Percentiles rank a stretch among this genome's conserved stretches.
Conservation (phyloP, 1,140 invertebrate species). For the Homarus americanus region DNA sequence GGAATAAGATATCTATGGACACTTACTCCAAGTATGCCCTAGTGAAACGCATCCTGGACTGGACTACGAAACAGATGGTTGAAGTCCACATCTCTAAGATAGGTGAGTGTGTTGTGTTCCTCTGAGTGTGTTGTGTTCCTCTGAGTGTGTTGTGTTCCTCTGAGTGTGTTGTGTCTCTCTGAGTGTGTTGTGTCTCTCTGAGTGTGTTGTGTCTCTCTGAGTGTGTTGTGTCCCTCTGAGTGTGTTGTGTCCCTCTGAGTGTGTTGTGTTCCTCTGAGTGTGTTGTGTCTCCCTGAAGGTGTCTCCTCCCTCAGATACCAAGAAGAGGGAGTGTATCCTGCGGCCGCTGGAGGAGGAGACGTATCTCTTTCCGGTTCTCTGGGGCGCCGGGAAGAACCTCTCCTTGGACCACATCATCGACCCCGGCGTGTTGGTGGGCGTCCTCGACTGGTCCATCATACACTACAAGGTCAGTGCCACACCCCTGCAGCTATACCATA, state of each 20-base stretch:
- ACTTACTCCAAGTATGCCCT: neutral
- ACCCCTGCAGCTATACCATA: neutral
- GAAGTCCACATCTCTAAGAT: neutral
- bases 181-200: neutral
- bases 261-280: neutral
- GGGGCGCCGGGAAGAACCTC: neutral
- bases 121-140: too few relatives aligned
- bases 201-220: neutral
- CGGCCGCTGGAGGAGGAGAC: neutral
- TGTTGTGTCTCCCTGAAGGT: neutral
- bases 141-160: too few relatives aligned
- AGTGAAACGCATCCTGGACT: neutral
- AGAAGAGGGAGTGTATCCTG: neutral
- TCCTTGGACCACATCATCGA: neutral
- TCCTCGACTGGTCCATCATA: neutral
- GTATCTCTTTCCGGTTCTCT: neutral
- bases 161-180: neutral
- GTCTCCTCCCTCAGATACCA: neutral
- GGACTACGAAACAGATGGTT: neutral
- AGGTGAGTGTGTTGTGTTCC: too few relatives aligned
- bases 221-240: neutral
- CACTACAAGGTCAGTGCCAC: slow-evolving; percentile 12
- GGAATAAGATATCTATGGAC: neutral
- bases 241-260: neutral
- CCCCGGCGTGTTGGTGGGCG: neutral